Evolutionary conservation across 2,113 vertebrate species (phyloP).

Genomic region (Megaleporinus macrocephalus): DNA sequence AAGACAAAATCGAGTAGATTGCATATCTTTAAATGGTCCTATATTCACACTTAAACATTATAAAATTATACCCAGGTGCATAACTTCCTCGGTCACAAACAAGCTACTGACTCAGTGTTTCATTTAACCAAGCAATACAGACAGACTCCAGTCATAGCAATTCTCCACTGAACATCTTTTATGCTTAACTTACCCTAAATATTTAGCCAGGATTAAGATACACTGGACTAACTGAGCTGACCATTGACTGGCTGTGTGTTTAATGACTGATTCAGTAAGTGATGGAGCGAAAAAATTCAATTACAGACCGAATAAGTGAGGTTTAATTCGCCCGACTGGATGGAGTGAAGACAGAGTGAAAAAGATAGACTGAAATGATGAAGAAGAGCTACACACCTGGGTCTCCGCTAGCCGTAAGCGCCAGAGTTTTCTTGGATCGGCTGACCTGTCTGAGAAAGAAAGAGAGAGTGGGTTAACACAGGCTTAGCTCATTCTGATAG

Average conservation of each 20-base stretch:
- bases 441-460: conserved; percentile 31
- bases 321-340: background rate
- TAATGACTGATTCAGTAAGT: background rate
- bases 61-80: too few species aligned
- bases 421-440: conserved; percentile 17
- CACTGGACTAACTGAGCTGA: background rate
- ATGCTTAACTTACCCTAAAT: too few species aligned
- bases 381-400: conserved; percentile 32
- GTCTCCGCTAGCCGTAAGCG: conserved; percentile 1
- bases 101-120: background rate
- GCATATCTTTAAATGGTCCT: too few species aligned
- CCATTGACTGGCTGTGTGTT: too few species aligned
- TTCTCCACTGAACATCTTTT: background rate
- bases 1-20: too few species aligned
- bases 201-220: too few species aligned
- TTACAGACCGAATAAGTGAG: background rate
- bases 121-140: background rate
- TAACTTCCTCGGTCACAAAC: too few species aligned
- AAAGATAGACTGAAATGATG: background rate
- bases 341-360: background rate
- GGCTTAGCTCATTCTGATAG: background rate
- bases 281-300: background rate
- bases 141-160: background rate
- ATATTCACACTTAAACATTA: too few species aligned
- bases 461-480: background rate